Base-by-base conservation (phyloP, 1,140 invertebrate genomes). In the Eufriesea mexicana region DNA sequence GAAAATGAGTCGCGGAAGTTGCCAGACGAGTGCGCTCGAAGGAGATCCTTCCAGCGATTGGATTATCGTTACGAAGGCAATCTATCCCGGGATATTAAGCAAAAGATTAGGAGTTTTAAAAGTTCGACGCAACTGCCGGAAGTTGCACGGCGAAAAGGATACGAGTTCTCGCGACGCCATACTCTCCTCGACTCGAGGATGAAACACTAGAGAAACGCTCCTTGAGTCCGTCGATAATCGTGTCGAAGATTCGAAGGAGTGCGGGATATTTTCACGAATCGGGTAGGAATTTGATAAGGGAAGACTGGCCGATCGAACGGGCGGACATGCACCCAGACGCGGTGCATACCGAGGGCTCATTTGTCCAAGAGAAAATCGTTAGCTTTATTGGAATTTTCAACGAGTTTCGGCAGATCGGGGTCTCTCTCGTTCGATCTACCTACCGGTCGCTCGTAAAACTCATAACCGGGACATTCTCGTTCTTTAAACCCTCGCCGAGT, bases 341-440 rank as follows among this genome's bases (percentile, higher is more conserved):
- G 35, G 57, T 49, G 84, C 80, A 78, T 88, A 81, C 74, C 86
- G 67, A 49, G 55, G 42, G 76, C 74, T 88, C 77, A 83, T 88
- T 89, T 88, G 67, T 88, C 73, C 73, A 42, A 74, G 75, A 79
- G 84, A 81, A 88, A 89, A 89, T 81, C 80, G 79, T 89, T 88
- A 86, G 79, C 73, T 42, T 89, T 84, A 89, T 86, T 81, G 68
- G 64, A 85, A 84, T 87, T 84, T 84, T 49, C 68, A 81, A 86
- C 61, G 72, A 62, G 75, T 57, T 78, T 84, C 35, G 72, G 62
- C 45, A 28, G 64, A 70, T 59, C 49, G 59, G 4, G 59, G 47
- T 70, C 59, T 45, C 67, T 51, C 47, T 54, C 57, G 54, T 64
- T 64, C 66, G 61, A 75, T 70, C 62, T 57, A 83, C 59, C 68